Conservation (phyloP, 2,113 vertebrate species). For the Hydropotes inermis region DNA sequence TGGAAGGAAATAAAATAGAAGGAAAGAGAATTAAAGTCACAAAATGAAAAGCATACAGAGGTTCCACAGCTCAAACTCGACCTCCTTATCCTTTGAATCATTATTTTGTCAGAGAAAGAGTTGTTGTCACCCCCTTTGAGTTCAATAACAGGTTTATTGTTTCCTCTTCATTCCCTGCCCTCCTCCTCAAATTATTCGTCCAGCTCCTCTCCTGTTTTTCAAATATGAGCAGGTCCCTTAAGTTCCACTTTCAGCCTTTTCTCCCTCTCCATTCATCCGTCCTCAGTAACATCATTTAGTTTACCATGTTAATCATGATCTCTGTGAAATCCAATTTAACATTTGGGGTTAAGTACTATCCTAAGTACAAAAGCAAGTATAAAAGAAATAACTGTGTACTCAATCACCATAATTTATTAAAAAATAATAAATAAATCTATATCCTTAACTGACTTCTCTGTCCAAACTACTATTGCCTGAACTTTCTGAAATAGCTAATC, state of each 20-base stretch:
- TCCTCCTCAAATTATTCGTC: not conserved
- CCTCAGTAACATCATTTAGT: not conserved
- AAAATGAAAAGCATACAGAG: not conserved
- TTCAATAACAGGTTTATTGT: not conserved
- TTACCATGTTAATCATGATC: not conserved
- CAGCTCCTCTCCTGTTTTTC: not conserved
- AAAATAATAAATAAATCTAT: not conserved
- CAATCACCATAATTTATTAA: not conserved
- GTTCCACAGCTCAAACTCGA: not conserved
- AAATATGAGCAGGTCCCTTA: not conserved
- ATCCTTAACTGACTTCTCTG: not conserved
- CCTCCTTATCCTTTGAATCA: not conserved
- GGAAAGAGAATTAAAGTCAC: not conserved
- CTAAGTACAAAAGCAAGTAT: not conserved
- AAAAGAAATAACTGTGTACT: not conserved
- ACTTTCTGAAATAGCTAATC: not conserved
- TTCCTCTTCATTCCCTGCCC: not conserved
- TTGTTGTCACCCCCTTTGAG: not conserved
- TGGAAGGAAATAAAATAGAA: not conserved
- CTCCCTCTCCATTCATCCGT: not conserved
- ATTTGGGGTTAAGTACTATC: not conserved
- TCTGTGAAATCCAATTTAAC: not conserved
- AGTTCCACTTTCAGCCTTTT: not conserved
- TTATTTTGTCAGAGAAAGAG: not conserved
- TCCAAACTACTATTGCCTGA: not conserved